Evolutionary conservation across 1,140 invertebrate genomes (phyloP).

Genomic region (Drosophila kepulauana): DNA sequence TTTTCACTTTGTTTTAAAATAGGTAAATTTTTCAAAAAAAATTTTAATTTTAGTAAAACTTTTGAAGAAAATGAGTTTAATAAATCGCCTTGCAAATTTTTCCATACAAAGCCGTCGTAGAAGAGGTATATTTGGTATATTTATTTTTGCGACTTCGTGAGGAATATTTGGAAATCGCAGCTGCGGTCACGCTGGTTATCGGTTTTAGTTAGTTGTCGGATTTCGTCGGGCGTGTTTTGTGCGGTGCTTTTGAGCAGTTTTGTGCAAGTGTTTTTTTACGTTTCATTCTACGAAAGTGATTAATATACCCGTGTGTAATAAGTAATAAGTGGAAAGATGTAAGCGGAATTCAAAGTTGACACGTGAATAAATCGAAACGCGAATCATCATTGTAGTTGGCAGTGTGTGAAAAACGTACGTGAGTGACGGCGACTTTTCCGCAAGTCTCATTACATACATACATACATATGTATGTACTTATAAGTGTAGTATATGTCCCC

Average conservation of each 20-base stretch:
- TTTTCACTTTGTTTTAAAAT: too few species aligned
- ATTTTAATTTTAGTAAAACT: too few species aligned
- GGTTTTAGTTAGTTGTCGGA: constrained; percentile 45
- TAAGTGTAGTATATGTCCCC: neutral
- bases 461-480: constrained; percentile 8
- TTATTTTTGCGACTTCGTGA: neutral
- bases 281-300: constrained; percentile 33
- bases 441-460: constrained; percentile 19
- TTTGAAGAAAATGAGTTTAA: too few species aligned
- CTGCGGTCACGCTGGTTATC: constrained; percentile 24
- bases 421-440: constrained; percentile 32
- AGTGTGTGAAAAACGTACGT: constrained; percentile 37
- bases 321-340: constrained; percentile 32
- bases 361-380: constrained; percentile 29
- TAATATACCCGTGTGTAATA: constrained; percentile 29
- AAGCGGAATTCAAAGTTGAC: constrained; percentile 27
- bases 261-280: constrained; percentile 15
- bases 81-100: too few species aligned
- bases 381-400: constrained; percentile 19
- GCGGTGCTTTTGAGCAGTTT: constrained; percentile 23
- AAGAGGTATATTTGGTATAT: neutral
- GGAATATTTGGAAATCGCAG: neutral
- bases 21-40: too few species aligned
- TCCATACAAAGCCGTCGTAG: too few species aligned
- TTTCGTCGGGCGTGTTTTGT: constrained; percentile 45